phyloP scores from a whole-genome alignment of 1,140 invertebrate genomes.

The Archegozetes longisetosus region DNA sequence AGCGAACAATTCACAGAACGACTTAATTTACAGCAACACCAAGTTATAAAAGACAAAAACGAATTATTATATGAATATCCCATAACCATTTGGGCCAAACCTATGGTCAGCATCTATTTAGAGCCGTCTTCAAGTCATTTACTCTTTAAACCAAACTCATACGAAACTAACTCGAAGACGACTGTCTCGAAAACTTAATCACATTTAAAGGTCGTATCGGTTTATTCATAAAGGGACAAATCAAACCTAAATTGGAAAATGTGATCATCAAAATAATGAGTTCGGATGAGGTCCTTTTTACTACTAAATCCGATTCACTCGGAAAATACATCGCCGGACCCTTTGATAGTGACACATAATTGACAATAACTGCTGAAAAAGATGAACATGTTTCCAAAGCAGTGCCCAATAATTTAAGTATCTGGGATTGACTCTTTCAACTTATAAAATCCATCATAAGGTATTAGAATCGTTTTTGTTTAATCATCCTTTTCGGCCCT shows the following conservation, averaged over 20 bases:
- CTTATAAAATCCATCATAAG: too few species aligned
- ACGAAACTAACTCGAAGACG: slow-evolving; percentile 44
- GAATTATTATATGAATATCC: slow-evolving; percentile 30
- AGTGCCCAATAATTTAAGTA: slow-evolving; percentile 34
- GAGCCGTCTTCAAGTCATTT: slow-evolving; percentile 35
- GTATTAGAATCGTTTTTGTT: too few species aligned
- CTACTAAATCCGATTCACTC: slow-evolving; percentile 36
- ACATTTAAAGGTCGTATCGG: slow-evolving; percentile 37
- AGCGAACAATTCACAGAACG: slow-evolving; percentile 17
- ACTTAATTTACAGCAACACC: background rate
- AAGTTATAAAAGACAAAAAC: slow-evolving; percentile 23
- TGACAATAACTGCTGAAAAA: slow-evolving; percentile 54
- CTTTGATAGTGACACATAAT: slow-evolving; percentile 30
- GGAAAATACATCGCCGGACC: slow-evolving; percentile 66
- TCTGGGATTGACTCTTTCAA: too few species aligned
- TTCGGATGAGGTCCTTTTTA: slow-evolving; percentile 26
- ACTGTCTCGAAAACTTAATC: slow-evolving; percentile 49
- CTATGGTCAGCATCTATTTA: slow-evolving; percentile 32
- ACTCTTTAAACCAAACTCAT: slow-evolving; percentile 48
- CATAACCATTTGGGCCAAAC: slow-evolving; percentile 23
- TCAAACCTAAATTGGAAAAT: slow-evolving; percentile 45
- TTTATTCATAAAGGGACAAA: slow-evolving; percentile 38
- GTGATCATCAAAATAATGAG: slow-evolving; percentile 42
- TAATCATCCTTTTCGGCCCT: too few species aligned
- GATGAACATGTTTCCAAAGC: slow-evolving; percentile 64